phyloP scores from a whole-genome alignment of 2,888 invertebrate species.

The Drosophila anceps region DNA sequence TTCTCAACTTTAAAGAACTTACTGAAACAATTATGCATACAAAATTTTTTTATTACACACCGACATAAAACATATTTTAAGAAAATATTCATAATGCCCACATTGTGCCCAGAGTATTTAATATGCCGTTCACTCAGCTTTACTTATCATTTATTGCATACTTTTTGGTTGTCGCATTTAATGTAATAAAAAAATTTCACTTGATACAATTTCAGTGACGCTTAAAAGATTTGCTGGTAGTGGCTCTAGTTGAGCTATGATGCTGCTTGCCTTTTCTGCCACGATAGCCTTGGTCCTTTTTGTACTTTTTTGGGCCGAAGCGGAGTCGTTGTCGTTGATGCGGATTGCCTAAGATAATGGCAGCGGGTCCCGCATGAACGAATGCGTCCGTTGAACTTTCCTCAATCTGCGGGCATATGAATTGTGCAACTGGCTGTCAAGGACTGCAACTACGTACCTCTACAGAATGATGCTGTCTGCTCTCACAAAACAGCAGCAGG shows the following conservation, averaged over 20 bases:
- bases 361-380: not conserved
- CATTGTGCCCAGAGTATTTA: not conserved
- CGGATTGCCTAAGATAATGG: constrained; percentile 27
- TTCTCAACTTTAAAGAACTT: not conserved
- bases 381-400: not conserved
- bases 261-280: not conserved
- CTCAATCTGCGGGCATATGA: constrained; percentile 3
- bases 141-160: constrained; percentile 39
- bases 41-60: not conserved
- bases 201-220: not conserved
- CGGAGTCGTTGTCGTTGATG: not conserved
- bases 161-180: constrained; percentile 39
- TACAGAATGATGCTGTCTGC: not conserved
- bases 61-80: not conserved
- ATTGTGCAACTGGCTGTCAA: not conserved
- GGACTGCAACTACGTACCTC: constrained; percentile 18
- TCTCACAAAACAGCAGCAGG: not conserved
- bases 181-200: not conserved
- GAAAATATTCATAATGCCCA: not conserved
- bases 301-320: not conserved
- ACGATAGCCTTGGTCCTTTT: not conserved
- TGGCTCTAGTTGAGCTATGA: not conserved
- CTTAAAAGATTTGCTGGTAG: not conserved
- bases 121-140: not conserved
- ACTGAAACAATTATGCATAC: not conserved